Evolutionary conservation across 2,113 vertebrate species (phyloP), one percentile per base, ranked within the genome.

Genomic region (Nestor notabilis): DNA sequence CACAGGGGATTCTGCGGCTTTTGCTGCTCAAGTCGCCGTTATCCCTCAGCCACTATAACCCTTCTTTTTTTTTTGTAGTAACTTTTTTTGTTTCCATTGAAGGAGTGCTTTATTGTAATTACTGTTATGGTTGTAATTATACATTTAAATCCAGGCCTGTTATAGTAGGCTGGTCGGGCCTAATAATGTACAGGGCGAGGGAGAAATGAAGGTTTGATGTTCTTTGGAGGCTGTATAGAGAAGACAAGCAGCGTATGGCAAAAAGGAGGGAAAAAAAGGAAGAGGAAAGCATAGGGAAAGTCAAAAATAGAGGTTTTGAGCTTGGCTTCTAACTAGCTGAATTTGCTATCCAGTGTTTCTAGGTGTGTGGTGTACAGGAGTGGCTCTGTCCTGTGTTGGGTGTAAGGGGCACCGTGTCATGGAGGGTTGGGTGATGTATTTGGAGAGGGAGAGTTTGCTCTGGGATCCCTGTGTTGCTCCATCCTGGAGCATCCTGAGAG

Each of bases 101-200:
- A 81, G 90, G 94, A 95, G 89, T 89, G 92, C 75, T 90, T 96
- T 94, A 72, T 89, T 95, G 94, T 97, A 87, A 96, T 92, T 95
- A 93, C 41, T 89, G 89, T 90, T 52, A 64, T 76, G 46, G 84
- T 93, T 95, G 87, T 91, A 93, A 93, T 95, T 80, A 91, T 83
- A 37, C 83, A 82, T 66, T 95, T 93, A 88, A 95, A 92, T 87
- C 49, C 20, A 65, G 91, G 82, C 89, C 95, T 87, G n/a, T 87
- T 79, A 10, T 61, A 84, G 63, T n/a, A n/a, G n/a, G n/a, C n/a
- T n/a, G n/a, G n/a, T 33, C 24, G 5, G 87, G 93, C 49, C 83
- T 90, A 33, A 41, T 78, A 72, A 87, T 76, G 85, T 83, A 94
- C 61, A 69, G 68, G 58, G 41, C 14, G 5, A 84, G 60, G 74